Evolutionary conservation across 2,888 invertebrate species (phyloP).

Genomic region (Ferdinandea cuprea): DNA sequence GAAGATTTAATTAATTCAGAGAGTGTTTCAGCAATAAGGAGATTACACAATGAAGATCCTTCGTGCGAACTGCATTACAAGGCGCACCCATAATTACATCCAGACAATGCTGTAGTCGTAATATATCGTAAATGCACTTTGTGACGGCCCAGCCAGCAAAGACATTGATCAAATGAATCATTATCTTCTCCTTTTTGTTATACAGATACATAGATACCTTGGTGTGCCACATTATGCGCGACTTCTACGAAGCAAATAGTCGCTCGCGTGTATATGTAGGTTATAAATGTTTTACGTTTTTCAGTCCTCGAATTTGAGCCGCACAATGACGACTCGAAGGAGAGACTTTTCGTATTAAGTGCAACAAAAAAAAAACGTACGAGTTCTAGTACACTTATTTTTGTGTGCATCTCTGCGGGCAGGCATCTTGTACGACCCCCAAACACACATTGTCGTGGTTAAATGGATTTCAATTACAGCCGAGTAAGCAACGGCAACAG

Average conservation of each 20-base stretch:
- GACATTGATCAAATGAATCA: slow-evolving; percentile 31
- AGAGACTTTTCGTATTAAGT: not conserved
- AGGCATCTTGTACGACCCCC: not conserved
- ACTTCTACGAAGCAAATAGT: not conserved
- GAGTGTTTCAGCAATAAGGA: not conserved
- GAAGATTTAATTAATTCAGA: slow-evolving; percentile 54
- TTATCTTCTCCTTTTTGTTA: slow-evolving; percentile 4
- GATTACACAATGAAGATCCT: slow-evolving; percentile 8
- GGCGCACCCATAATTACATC: slow-evolving; percentile 31
- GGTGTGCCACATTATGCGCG: not conserved
- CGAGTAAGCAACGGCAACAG: not conserved
- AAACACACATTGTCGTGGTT: not conserved
- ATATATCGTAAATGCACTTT: slow-evolving; percentile 28
- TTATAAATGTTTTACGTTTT: slow-evolving; percentile 12
- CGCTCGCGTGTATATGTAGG: not conserved
- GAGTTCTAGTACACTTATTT: not conserved
- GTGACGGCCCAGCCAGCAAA: not conserved
- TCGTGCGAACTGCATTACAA: not conserved
- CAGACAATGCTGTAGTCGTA: slow-evolving; percentile 32
- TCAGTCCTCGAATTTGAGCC: not conserved
- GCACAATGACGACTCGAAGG: not conserved
- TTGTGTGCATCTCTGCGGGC: not conserved
- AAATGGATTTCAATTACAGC: slow-evolving; percentile 18
- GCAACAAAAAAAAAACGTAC: not conserved
- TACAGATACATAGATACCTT: not conserved